These are phyloP conservation scores for Hippocampus mohnikei DNA, from an alignment of 2,113 vertebrate species.

Conservation along the genomic window DNA sequence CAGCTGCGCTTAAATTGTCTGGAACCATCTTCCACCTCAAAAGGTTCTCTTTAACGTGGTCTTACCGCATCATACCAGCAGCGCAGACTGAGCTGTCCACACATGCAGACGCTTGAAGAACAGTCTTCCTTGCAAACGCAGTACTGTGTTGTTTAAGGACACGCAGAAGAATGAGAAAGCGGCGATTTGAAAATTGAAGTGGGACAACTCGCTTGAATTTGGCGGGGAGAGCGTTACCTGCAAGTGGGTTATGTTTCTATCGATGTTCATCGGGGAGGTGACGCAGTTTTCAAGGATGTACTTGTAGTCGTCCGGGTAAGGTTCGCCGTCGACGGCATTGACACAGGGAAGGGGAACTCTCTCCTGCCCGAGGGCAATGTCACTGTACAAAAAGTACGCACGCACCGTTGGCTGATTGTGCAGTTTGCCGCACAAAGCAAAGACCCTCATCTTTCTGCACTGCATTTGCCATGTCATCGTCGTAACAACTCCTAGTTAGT, in stretches of 20 bases:
- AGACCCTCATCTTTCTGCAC: neutral
- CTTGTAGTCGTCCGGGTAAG: conserved; percentile 89
- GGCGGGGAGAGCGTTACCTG: conserved; percentile 73
- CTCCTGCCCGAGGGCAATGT: conserved; percentile 92
- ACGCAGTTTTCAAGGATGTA: conserved; percentile 94
- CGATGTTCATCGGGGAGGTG: conserved; percentile 94
- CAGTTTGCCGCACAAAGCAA: neutral
- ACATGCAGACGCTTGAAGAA: conserved; percentile 97
- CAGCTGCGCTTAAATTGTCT: neutral
- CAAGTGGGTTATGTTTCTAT: conserved; percentile 94
- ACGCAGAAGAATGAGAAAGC: neutral
- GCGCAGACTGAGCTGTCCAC: conserved; percentile 94
- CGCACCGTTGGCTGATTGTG: neutral
- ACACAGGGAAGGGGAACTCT: conserved; percentile 87
- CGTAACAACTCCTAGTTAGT: neutral
- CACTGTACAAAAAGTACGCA: conserved; percentile 68
- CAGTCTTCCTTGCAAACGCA: conserved; percentile 95
- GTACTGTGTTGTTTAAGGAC: conserved; percentile 73
- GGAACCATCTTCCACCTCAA: neutral
- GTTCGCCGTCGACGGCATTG: conserved; percentile 84
- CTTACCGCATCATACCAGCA: conserved; percentile 97
- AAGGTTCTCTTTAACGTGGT: neutral
- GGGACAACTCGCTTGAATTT: neutral
- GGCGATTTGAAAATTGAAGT: neutral
- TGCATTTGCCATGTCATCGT: neutral